Evolutionary conservation across 2,888 invertebrate genomes (phyloP).

Genomic region (Tipula unca): DNA sequence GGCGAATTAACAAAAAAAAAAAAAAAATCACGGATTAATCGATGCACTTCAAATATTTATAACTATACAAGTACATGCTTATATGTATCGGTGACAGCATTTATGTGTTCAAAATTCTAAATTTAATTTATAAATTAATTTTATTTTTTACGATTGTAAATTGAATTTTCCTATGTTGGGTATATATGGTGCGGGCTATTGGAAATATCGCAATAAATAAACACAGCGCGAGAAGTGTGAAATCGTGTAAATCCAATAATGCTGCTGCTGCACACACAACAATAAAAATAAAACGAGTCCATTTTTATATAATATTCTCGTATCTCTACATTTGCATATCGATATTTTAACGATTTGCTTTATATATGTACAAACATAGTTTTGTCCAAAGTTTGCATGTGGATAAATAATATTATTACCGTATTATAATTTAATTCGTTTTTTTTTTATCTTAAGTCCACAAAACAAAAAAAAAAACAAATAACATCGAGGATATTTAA

Average conservation of each 20-base stretch:
- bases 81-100: not conserved
- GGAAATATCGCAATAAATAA: too few species aligned
- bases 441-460: constrained; percentile 9
- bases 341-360: not conserved
- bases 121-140: not conserved
- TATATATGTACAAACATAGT: not conserved
- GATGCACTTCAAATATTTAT: not conserved
- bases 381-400: not conserved
- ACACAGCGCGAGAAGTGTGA: not conserved
- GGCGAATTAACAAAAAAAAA: not conserved
- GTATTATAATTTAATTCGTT: constrained; percentile 1
- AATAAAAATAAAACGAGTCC: not conserved
- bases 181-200: not conserved
- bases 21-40: not conserved
- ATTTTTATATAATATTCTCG: not conserved
- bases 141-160: not conserved
- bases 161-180: not conserved
- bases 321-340: not conserved
- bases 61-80: not conserved
- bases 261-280: not conserved
- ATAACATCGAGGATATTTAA: not conserved
- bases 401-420: not conserved
- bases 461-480: not conserved
- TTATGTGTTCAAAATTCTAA: not conserved
- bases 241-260: not conserved